Evolutionary conservation across 2,797 vertebrate species (phyloP).

Genomic region (Sarcophilus harrisii): DNA sequence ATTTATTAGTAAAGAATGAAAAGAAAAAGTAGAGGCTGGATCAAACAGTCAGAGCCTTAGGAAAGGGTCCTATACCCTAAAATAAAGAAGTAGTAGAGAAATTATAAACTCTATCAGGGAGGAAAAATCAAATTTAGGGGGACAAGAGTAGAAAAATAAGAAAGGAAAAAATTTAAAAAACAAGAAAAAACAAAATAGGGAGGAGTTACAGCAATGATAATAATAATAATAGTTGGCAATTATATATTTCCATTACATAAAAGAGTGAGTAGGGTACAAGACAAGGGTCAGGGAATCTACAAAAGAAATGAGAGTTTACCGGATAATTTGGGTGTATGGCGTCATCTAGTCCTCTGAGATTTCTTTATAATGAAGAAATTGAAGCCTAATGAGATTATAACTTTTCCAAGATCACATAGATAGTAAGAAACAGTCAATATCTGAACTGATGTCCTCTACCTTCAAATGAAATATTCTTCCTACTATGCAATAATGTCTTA

Average conservation of each 20-base stretch:
- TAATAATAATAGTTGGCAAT: background rate
- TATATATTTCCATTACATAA: background rate
- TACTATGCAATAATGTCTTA: background rate
- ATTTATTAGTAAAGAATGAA: background rate
- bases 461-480: background rate
- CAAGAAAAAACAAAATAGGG: too few species aligned
- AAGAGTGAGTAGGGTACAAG: background rate
- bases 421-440: background rate
- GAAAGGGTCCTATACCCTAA: background rate
- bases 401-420: background rate
- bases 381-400: background rate
- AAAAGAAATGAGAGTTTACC: background rate
- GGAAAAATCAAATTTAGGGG: background rate
- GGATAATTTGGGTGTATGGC: background rate
- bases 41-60: background rate
- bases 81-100: background rate
- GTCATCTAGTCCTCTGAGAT: background rate
- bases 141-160: background rate
- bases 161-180: background rate
- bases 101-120: background rate
- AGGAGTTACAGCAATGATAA: background rate
- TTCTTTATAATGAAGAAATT: background rate
- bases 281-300: background rate
- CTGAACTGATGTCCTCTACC: background rate
- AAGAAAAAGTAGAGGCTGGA: background rate